Percentiles rank a stretch among this genome's conserved stretches.
These are phyloP conservation scores for Laticauda colubrina DNA, from an alignment of 2,113 vertebrate genomes.

Conservation along the genomic window DNA sequence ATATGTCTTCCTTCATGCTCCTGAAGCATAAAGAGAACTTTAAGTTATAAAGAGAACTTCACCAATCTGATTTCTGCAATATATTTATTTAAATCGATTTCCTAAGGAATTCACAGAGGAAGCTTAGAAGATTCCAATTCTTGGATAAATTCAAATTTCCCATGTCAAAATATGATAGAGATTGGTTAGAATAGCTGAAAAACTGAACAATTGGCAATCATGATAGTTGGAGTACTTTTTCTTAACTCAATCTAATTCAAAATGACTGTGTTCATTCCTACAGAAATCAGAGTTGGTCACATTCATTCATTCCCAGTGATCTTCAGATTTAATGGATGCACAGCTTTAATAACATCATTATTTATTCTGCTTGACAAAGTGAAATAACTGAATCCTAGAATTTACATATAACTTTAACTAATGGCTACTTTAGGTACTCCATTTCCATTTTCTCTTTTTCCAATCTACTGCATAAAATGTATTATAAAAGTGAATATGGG, in stretches of 20 bases:
- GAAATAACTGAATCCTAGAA: neutral
- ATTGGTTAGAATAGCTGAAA: neutral
- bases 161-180: neutral
- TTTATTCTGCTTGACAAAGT: neutral
- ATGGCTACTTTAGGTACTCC: neutral
- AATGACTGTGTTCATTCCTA: neutral
- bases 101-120: neutral
- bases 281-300: neutral
- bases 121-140: neutral
- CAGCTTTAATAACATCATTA: neutral
- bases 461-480: neutral
- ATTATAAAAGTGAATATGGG: neutral
- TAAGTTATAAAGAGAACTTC: neutral
- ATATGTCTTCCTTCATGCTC: neutral
- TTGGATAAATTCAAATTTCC: neutral
- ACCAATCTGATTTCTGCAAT: neutral
- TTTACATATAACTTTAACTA: neutral
- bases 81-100: neutral
- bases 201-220: neutral
- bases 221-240: neutral
- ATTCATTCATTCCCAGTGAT: neutral
- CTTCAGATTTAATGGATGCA: neutral
- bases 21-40: neutral
- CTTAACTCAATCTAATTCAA: neutral
- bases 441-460: neutral